A percentile compares a stretch with the other conserved stretches of the same genome.
phyloP scores from a whole-genome alignment of 2,888 invertebrate species.

The Spilosoma lubricipeda region DNA sequence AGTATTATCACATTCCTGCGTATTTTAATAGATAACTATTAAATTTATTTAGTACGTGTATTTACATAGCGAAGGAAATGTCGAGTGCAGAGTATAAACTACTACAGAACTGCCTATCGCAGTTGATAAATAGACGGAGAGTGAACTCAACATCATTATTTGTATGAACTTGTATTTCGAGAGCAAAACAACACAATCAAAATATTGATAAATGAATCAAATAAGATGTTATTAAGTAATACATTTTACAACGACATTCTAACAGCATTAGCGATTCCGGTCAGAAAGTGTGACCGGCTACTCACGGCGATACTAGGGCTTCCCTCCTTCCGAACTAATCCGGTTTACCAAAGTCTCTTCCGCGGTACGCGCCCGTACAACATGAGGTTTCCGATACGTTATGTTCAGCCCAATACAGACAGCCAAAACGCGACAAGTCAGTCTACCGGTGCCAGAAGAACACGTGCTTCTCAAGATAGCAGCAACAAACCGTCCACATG shows the following conservation, averaged over 20 bases:
- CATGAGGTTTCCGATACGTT: not conserved
- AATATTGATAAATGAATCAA: not conserved
- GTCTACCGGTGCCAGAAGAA: slow-evolving; percentile 33
- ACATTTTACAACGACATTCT: slow-evolving; percentile 16
- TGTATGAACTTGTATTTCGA: not conserved
- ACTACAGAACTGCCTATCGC: not conserved
- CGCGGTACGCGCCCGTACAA: slow-evolving; percentile 2
- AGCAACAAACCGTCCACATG: slow-evolving; percentile 18
- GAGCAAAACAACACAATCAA: not conserved
- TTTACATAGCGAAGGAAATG: not conserved
- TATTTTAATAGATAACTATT: not conserved
- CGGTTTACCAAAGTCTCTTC: slow-evolving; percentile 49
- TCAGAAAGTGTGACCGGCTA: slow-evolving; percentile 25
- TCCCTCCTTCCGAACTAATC: slow-evolving; percentile 58
- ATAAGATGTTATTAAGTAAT: not conserved
- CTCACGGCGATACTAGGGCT: slow-evolving; percentile 50
- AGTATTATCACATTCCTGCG: not conserved
- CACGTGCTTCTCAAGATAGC: slow-evolving; percentile 44
- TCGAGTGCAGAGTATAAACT: not conserved
- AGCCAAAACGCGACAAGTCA: slow-evolving; percentile 23
- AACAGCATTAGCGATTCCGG: slow-evolving; percentile 35
- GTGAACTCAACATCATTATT: not conserved
- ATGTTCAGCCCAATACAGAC: slow-evolving; percentile 1
- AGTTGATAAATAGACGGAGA: not conserved
- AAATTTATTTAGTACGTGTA: not conserved